Percentiles rank a stretch among this genome's conserved stretches.
Conservation (phyloP, 2,888 invertebrate species). For the Campaea margaritaria region DNA sequence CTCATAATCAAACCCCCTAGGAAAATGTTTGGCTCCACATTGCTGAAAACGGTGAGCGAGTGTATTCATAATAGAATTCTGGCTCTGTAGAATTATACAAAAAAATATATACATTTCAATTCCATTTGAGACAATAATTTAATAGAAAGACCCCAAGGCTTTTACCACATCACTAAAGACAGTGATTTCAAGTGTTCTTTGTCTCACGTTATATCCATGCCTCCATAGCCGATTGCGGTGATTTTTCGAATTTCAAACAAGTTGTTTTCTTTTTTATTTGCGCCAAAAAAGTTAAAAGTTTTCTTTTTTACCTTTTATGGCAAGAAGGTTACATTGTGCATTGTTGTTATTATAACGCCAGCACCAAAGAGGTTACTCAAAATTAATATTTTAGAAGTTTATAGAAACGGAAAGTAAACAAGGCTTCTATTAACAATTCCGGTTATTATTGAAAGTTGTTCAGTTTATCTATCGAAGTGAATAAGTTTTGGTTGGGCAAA, state of each 20-base stretch:
- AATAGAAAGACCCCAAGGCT: too few relatives aligned
- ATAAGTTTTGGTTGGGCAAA: slow-evolving; percentile 36
- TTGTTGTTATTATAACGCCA: slow-evolving; percentile 20
- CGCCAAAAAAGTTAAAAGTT: slow-evolving; percentile 3
- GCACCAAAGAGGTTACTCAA: slow-evolving; percentile 28
- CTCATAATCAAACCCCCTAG: too few relatives aligned
- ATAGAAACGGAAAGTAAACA: slow-evolving; percentile 28
- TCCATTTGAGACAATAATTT: too few relatives aligned
- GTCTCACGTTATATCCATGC: slow-evolving; percentile 15
- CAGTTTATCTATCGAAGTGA: slow-evolving; percentile 41
- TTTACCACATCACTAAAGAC: slow-evolving; percentile 16
- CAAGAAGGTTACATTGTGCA: slow-evolving; percentile 25
- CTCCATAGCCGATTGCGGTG: slow-evolving; percentile 20
- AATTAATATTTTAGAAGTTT: slow-evolving; percentile 13
- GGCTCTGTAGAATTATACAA: too few relatives aligned
- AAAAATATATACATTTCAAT: too few relatives aligned
- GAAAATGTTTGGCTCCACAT: too few relatives aligned
- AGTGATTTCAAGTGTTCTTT: slow-evolving; percentile 25
- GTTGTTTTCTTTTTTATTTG: slow-evolving; percentile 15
- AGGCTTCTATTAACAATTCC: slow-evolving; percentile 27
- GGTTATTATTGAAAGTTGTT: slow-evolving; percentile 40
- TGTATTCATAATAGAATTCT: too few relatives aligned
- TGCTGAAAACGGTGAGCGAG: too few relatives aligned
- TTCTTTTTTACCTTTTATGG: slow-evolving; percentile 12
- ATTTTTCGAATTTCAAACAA: slow-evolving; percentile 30